Base-by-base conservation (phyloP, 2,113 vertebrate species). In the Loxodonta africana region DNA sequence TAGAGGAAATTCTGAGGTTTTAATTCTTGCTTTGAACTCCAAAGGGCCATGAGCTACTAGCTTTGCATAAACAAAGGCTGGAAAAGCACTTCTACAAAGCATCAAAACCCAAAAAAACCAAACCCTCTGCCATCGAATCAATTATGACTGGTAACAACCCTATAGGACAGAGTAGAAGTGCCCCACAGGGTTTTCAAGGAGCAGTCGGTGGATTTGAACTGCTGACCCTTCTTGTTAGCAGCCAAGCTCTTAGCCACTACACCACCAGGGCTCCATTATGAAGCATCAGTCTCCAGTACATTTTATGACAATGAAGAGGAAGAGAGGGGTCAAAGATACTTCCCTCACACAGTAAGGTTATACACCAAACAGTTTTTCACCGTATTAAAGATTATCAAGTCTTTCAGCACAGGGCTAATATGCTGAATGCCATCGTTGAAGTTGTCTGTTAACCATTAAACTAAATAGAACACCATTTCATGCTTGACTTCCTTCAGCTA, bases 391-490 rank as follows among this genome's bases (percentile, higher is more conserved):
- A 98, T 97, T 95, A 98, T 91, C 57, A 94, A 86, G 78, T 97
- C 92, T 98, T 98, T 97, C 96, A 94, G 83, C 89, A 88, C 25
- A n/a, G 77, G 89, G 76, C 18, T 98, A 96, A 97, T 95, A 57
- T 85, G 97, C 90, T 97, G 86, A 95, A 96, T 94, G 95, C 65
- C 97, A 77, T 48, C 30, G 30, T 95, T 98, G 92, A 94, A 91
- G 83, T 97, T 98, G 20, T 83, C 95, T 94, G 81, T 76, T 98
- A 97, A 93, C 94, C 96, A 97, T 98, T 98, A 98, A 98, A 97
- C 97, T 98, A 97, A 98, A 98, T 90, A 97, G 94, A 97, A 97
- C 83, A 88, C 63, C 92, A 97, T 98, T 99, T 98, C 98, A 98
- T 97, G 97, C 98, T 95, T 98, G 98, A 97, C 97, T 98, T 98